These are phyloP conservation scores for Calcarius lapponicus DNA, from an alignment of 2,797 vertebrate genomes.

Conservation along the genomic window DNA sequence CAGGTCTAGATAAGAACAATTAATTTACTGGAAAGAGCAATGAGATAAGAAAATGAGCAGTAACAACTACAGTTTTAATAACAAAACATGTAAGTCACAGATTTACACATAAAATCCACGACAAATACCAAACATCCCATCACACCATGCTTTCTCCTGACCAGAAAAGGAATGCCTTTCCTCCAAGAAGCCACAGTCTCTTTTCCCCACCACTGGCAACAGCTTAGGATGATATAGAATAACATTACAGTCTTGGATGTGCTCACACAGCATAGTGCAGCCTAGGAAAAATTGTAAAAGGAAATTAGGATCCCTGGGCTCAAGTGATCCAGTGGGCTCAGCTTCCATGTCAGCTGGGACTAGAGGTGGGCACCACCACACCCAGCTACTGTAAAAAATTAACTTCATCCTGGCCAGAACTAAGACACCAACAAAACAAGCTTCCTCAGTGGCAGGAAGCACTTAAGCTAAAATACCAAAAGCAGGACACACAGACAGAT, in stretches of 20 bases:
- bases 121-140: background rate
- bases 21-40: background rate
- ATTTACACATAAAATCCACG: fast-evolving
- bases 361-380: background rate
- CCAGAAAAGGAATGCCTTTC: background rate
- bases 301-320: background rate
- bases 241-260: no score
- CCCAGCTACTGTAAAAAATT: background rate
- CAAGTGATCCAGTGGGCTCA: fast-evolving
- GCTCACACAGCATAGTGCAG: fast-evolving
- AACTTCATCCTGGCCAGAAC: background rate
- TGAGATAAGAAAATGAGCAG: background rate
- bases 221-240: background rate
- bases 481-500: fast-evolving
- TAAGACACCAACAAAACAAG: background rate
- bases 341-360: background rate
- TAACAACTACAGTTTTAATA: background rate
- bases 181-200: background rate
- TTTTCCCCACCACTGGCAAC: background rate
- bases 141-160: background rate
- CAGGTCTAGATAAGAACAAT: background rate
- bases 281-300: background rate
- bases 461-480: background rate
- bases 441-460: background rate
- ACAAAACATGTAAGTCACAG: fast-evolving